phyloP scores from a whole-genome alignment of 2,797 vertebrate genomes.

The Acanthurus lineatus region DNA sequence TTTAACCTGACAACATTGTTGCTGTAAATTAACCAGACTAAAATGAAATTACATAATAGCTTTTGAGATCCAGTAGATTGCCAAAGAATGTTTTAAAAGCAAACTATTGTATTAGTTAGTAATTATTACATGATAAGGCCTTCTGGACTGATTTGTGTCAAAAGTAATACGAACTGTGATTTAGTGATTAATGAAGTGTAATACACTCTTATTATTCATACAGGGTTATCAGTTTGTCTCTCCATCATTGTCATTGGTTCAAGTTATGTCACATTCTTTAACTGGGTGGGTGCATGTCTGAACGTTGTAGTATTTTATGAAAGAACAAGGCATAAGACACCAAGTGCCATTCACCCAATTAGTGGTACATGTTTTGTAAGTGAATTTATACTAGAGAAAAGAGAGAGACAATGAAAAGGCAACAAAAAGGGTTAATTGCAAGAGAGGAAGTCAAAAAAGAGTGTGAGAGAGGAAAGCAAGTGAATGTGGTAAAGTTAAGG shows the following conservation, averaged over 20 bases:
- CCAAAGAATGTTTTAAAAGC: background rate
- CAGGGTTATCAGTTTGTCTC: slow-evolving; percentile 19
- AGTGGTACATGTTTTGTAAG: background rate
- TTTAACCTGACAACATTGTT: background rate
- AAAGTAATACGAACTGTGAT: slow-evolving; percentile 13
- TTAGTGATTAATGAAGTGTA: slow-evolving; percentile 17
- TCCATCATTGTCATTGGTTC: slow-evolving; percentile 26
- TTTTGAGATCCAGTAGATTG: slow-evolving; percentile 5
- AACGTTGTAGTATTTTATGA: slow-evolving; percentile 16
- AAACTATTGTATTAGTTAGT: slow-evolving; percentile 7
- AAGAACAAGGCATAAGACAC: background rate
- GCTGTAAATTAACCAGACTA: slow-evolving; percentile 9
- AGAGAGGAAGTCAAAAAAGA: slow-evolving; percentile 6
- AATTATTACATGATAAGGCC: background rate
- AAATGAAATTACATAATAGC: slow-evolving; percentile 6
- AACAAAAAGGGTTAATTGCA: slow-evolving; percentile 28
- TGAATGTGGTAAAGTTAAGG: slow-evolving; percentile 28
- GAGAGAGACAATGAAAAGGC: slow-evolving; percentile 5
- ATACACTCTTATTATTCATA: slow-evolving; percentile 22
- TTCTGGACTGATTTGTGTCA: background rate
- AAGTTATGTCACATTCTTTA: slow-evolving; percentile 17
- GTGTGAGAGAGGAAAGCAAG: slow-evolving; percentile 6
- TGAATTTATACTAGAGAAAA: slow-evolving; percentile 15
- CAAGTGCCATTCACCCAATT: background rate
- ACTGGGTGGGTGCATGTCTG: slow-evolving; percentile 20